Evolutionary conservation across 1,140 invertebrate species (phyloP).

Genomic region (Macrosteles quadrilineatus): DNA sequence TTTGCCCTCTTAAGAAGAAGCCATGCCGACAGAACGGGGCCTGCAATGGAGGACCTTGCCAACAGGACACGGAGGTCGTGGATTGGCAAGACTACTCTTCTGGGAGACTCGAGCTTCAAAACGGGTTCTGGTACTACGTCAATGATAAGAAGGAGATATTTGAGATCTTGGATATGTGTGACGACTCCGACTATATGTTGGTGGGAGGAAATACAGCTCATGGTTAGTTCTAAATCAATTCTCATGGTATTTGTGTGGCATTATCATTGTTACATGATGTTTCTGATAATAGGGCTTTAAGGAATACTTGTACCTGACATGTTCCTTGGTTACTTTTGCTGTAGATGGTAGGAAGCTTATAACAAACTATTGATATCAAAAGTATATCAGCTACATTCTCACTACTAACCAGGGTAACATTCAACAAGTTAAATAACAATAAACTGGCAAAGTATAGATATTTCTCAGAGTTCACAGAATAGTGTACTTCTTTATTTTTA

Average conservation of each 20-base stretch:
- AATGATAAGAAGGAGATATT: conserved; percentile 35
- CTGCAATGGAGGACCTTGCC: background rate
- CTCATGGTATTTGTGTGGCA: no score
- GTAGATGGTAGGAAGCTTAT: no score
- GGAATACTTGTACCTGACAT: background rate
- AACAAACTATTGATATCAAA: no score
- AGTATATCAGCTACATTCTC: no score
- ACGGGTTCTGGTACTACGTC: conserved; percentile 31
- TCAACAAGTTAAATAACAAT: no score
- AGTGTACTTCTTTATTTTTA: no score
- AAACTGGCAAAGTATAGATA: no score
- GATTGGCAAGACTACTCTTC: background rate
- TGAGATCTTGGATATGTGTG: conserved; percentile 37
- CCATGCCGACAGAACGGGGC: background rate
- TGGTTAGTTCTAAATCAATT: conserved; percentile 54
- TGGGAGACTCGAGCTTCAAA: background rate
- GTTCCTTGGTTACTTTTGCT: background rate
- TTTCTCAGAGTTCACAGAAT: no score
- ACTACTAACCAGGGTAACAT: no score
- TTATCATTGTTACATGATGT: background rate
- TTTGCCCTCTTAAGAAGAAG: conserved; percentile 8
- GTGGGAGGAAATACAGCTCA: conserved; percentile 68
- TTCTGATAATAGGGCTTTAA: background rate
- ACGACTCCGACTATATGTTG: conserved; percentile 55
- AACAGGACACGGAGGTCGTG: background rate